Percentiles rank a stretch among this genome's conserved stretches.
Conservation (phyloP, 1,140 invertebrate genomes). For the Aphaenogaster floridana region DNA sequence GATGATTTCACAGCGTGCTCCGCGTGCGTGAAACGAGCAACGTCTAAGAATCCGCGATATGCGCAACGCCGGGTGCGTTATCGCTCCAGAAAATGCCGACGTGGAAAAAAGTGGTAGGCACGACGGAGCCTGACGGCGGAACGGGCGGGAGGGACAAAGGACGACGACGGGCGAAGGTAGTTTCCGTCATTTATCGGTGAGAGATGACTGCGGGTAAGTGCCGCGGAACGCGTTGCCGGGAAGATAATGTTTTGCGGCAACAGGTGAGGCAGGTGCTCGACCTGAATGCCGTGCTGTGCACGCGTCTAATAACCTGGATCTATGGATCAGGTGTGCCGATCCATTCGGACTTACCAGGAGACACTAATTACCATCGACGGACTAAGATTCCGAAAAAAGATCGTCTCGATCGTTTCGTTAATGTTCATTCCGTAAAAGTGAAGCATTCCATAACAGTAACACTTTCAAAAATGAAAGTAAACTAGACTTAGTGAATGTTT, state of each 20-base stretch:
- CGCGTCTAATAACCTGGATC: slow-evolving; percentile 86
- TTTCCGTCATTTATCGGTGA: slow-evolving; percentile 84
- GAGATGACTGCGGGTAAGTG: slow-evolving; percentile 80
- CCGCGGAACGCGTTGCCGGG: slow-evolving; percentile 75
- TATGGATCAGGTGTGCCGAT: slow-evolving; percentile 85
- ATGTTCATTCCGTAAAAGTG: neutral
- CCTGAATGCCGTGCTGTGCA: slow-evolving; percentile 84
- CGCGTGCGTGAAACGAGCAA: slow-evolving; percentile 45
- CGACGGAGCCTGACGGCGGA: slow-evolving; percentile 20
- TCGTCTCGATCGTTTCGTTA: neutral
- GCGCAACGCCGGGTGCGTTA: slow-evolving; percentile 40
- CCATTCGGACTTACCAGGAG: slow-evolving; percentile 75
- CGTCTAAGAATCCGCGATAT: slow-evolving; percentile 50
- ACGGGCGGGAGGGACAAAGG: slow-evolving; percentile 59
- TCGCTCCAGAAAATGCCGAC: slow-evolving; percentile 51
- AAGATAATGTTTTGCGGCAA: slow-evolving; percentile 87
- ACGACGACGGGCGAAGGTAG: slow-evolving; percentile 76
- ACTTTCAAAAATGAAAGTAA: neutral
- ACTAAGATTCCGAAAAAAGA: slow-evolving; percentile 28
- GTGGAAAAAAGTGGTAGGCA: slow-evolving; percentile 58
- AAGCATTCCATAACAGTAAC: neutral
- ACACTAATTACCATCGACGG: slow-evolving; percentile 76
- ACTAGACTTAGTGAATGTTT: neutral
- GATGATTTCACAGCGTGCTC: slow-evolving; percentile 27
- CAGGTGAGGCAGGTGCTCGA: slow-evolving; percentile 87